Base-by-base conservation (phyloP, 2,113 vertebrate species). In the Melospiza georgiana region DNA sequence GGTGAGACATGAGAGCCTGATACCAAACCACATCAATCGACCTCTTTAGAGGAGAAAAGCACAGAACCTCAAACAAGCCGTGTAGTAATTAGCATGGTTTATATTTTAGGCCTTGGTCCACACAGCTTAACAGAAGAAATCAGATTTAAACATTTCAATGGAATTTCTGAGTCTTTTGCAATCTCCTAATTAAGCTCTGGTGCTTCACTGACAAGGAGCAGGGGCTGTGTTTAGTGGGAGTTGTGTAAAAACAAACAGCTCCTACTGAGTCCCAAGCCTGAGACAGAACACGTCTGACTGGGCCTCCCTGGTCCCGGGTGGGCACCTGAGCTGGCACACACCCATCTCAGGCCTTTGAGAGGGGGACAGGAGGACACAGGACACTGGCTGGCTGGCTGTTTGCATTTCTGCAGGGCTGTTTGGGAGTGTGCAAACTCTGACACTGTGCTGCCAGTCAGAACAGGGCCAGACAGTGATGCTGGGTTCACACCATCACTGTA, bases 181-280 rank as follows among this genome's bases (percentile, higher is more conserved):
- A 48, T 48, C 79, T 74, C 52, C 67, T 25, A 11, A 66, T 77
- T 69, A 74, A 80, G 43, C 54, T 84, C 74, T 59, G 59, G 23
- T 0, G 0, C 19, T 58, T 51, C 51, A 74, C 30, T 3, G 14
- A 15, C 0, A 2, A 51, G 62, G 67, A 76, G 33, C 2, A 69
- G 25, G 54, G 41, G 17, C 43, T 67, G 82, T 0, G 0, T 69
- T 95, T 90, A 33, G 46, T 5, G 24, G n/a, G 43, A 89, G 39
- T 4, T 21, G 25, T 23, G 20, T 62, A 79, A 41, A 84, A 79
- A 11, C 35, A 74, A 65, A 43, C 13, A 24, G 48, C 3, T 81
- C 41, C 65, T 69, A 12, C 67, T 46, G 68, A 73, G 49, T 19
- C 71, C 18, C 54, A 16, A 16, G 25, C 15, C 12, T 37, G 68